Evolutionary conservation across 2,797 vertebrate species (phyloP).

Genomic region (Tamandua tetradactyla): DNA sequence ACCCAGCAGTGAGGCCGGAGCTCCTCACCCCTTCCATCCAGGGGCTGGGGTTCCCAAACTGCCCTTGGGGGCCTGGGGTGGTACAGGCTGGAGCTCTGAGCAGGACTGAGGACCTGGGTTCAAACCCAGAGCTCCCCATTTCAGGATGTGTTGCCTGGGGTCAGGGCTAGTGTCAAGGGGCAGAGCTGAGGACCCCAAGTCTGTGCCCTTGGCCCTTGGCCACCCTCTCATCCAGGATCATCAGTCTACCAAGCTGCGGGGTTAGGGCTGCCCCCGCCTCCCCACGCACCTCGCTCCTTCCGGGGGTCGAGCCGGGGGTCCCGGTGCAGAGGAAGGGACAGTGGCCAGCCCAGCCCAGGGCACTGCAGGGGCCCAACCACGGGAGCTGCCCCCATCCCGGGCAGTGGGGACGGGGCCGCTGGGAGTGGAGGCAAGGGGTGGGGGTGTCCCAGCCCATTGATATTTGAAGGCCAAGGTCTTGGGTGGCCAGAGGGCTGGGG

Average conservation of each 20-base stretch:
- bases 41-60: fast-evolving
- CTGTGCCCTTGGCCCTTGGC: background rate
- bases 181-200: background rate
- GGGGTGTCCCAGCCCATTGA: conserved; percentile 60
- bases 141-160: fast-evolving
- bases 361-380: no score
- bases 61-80: background rate
- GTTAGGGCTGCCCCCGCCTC: background rate
- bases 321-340: no score
- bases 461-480: conserved; percentile 80
- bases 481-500: conserved; percentile 64
- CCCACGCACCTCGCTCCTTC: background rate
- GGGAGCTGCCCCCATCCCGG: no score
- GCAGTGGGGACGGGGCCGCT: background rate
- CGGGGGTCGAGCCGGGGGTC: background rate
- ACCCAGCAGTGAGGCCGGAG: background rate
- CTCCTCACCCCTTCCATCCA: background rate
- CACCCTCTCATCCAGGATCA: background rate
- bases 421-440: background rate
- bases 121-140: fast-evolving
- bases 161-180: fast-evolving
- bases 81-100: background rate
- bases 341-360: fast-evolving
- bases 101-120: background rate
- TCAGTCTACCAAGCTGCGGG: background rate